Evolutionary conservation across 2,797 vertebrate species (phyloP), one percentile per base, ranked within the genome.

Genomic region (Sebastes reedi): DNA sequence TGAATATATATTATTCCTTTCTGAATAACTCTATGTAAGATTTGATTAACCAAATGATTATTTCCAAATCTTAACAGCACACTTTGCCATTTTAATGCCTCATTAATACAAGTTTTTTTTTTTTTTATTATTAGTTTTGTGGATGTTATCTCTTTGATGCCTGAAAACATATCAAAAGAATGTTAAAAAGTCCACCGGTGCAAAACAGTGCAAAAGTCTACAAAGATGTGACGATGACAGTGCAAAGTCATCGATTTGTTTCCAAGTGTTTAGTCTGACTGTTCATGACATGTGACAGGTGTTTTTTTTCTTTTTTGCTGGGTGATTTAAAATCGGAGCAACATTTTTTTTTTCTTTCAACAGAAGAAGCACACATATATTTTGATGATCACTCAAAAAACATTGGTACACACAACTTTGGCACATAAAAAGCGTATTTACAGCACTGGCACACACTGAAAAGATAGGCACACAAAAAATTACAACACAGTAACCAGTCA

Each of bases 401-500:
- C 91, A 93, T 93, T 83, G 87, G 88, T 91, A 93, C 93, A 93
- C 91, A 94, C 92, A 94, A 94, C 90, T 93, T 93, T 54, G 91
- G 90, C 95, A 95, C 94, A 95, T 89, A 91, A 67, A 85, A 95
- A 95, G 94, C 94, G 76, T 94, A 94, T 95, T 91, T 94, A 96
- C 94, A 95, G 92, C 95, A 95, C 89, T 88, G 88, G 93, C 94
- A 95, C 91, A 92, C 87, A 94, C 86, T 75, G 87, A 92, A 94
- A 92, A 85, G 91, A 94, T 91, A 94, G 89, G 92, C 94, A 94
- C 91, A 94, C 87, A 93, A 89, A n/a, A 46, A 52, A 92, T 91
- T 93, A 96, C 93, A 94, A 92, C 94, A 96, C 94, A 89, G 91
- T 93, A 94, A 95, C 91, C 93, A 94, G 90, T 94, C 93, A 96